Conservation (phyloP, 2,113 vertebrate genomes). For the Eptatretus burgeri region DNA sequence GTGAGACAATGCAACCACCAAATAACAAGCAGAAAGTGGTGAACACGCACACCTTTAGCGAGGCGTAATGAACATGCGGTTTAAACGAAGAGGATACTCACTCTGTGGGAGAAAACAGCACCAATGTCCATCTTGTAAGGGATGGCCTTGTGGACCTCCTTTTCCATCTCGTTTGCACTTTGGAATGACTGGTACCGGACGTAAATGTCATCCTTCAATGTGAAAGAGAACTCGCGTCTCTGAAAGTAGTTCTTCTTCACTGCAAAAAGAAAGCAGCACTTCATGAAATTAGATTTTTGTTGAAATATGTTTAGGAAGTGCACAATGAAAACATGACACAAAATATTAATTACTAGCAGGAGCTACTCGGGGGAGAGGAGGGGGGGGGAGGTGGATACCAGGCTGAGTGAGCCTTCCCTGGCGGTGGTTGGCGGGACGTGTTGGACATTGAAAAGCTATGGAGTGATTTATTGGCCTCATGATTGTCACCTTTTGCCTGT, state of each 20-base stretch:
- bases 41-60: not conserved
- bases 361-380: not conserved
- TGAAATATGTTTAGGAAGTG: not conserved
- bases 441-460: too few relatives aligned
- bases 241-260: constrained; percentile 62
- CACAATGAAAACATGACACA: not conserved
- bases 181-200: constrained; percentile 68
- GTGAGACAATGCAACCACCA: not conserved
- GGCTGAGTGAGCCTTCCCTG: too few relatives aligned
- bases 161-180: constrained; percentile 52
- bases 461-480: too few relatives aligned
- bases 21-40: not conserved
- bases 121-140: constrained; percentile 86
- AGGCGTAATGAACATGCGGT: not conserved
- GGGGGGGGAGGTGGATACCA: too few relatives aligned
- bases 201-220: constrained; percentile 68
- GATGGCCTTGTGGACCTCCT: constrained; percentile 62
- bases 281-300: not conserved
- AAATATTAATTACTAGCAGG: not conserved
- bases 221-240: constrained; percentile 82
- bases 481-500: too few relatives aligned
- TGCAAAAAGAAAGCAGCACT: constrained; percentile 9
- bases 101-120: constrained; percentile 59
- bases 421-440: too few relatives aligned
- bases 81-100: constrained; percentile 2